Evolutionary conservation across 2,888 invertebrate species (phyloP).

Genomic region (Acleris laterana): DNA sequence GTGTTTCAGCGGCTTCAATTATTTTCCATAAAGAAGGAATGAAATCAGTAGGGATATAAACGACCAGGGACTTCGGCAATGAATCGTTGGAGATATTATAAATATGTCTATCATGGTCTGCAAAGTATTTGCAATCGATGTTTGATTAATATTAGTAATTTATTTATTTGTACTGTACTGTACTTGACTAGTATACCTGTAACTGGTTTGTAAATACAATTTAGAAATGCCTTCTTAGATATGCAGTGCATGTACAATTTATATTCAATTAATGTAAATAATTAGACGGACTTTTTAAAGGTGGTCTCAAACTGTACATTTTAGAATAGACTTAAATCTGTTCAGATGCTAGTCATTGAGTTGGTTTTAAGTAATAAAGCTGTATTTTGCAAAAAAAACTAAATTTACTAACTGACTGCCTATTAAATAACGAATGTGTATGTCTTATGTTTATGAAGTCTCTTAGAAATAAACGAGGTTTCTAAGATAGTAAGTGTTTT

Average conservation of each 20-base stretch:
- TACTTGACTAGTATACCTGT: slow-evolving; percentile 7
- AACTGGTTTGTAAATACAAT: slow-evolving; percentile 51
- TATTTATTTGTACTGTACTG: not conserved
- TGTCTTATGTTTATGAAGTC: not conserved
- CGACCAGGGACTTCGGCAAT: not conserved
- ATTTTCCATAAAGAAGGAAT: no score
- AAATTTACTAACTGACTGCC: slow-evolving; percentile 21
- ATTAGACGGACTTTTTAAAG: slow-evolving; percentile 39
- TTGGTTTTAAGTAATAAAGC: slow-evolving; percentile 16
- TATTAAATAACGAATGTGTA: slow-evolving; percentile 4
- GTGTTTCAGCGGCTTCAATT: no score
- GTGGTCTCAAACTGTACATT: slow-evolving; percentile 7
- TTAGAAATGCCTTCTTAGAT: slow-evolving; percentile 79
- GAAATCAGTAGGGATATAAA: no score
- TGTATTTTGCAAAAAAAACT: slow-evolving; percentile 7
- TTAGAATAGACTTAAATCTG: slow-evolving; percentile 1
- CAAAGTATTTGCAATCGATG: no score
- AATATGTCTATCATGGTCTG: no score
- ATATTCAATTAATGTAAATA: slow-evolving; percentile 60
- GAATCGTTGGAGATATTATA: not conserved
- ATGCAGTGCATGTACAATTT: slow-evolving; percentile 36
- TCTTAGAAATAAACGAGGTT: not conserved
- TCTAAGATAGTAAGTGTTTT: not conserved
- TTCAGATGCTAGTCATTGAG: not conserved
- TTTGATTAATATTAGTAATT: not conserved